Percentiles rank a stretch among this genome's conserved stretches.
Evolutionary conservation across 2,888 invertebrate genomes (phyloP).

Genomic region (Macaria notata): DNA sequence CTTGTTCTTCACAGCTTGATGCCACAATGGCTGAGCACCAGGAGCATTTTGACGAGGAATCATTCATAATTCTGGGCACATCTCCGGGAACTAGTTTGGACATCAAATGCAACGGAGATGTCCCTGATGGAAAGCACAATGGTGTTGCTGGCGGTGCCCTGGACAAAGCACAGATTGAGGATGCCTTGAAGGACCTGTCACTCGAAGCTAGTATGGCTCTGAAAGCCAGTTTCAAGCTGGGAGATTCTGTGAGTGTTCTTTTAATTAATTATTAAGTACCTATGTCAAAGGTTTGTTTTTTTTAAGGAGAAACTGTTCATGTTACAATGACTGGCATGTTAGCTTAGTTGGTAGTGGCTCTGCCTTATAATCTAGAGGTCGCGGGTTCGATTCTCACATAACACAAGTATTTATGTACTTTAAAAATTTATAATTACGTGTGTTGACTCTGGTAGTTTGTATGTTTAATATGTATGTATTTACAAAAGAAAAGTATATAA

Average conservation of each 20-base stretch:
- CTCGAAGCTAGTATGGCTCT: conserved; percentile 65
- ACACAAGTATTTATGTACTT: too few species aligned
- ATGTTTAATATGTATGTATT: too few species aligned
- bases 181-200: conserved; percentile 67
- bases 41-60: conserved; percentile 67
- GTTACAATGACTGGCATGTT: too few species aligned
- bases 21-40: conserved; percentile 51
- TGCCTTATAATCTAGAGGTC: too few species aligned
- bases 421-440: too few species aligned
- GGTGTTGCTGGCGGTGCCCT: conserved; percentile 34
- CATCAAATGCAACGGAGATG: conserved; percentile 52
- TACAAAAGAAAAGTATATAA: too few species aligned
- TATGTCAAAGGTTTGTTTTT: too few species aligned
- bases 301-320: too few species aligned
- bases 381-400: too few species aligned
- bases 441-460: too few species aligned
- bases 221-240: conserved; percentile 68
- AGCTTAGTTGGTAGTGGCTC: too few species aligned
- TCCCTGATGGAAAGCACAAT: conserved; percentile 32
- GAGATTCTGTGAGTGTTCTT: conserved; percentile 63
- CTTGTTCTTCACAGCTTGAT: conserved; percentile 40
- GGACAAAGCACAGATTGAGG: conserved; percentile 59
- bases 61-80: conserved; percentile 72
- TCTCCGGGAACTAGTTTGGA: conserved; percentile 70
- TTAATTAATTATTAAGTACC: too few species aligned